phyloP scores from a whole-genome alignment of 2,888 invertebrate genomes.

The Marronus borbonicus region DNA sequence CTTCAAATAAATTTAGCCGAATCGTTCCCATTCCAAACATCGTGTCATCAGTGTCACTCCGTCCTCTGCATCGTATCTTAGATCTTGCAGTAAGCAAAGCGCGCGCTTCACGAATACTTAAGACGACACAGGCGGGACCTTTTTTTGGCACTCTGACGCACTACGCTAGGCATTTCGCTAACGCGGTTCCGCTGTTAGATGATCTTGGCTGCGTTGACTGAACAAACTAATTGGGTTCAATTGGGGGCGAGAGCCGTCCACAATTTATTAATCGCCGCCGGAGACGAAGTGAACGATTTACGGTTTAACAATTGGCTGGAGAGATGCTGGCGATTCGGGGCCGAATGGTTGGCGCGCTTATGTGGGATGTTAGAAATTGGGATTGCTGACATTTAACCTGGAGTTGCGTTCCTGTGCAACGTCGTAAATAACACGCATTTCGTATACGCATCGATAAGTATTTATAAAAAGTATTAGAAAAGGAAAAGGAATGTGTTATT shows the following conservation, averaged over 20 bases:
- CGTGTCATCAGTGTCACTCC: no score
- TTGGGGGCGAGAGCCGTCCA: slow-evolving; percentile 34
- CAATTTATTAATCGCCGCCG: slow-evolving; percentile 40
- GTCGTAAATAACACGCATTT: neutral
- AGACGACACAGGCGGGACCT: no score
- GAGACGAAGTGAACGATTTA: slow-evolving; percentile 53
- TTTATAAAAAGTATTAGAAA: no score
- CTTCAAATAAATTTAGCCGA: no score
- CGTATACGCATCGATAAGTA: neutral
- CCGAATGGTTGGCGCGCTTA: slow-evolving; percentile 6
- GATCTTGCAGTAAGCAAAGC: no score
- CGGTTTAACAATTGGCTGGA: slow-evolving; percentile 54
- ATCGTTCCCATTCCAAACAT: no score
- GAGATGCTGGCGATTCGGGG: slow-evolving; percentile 1
- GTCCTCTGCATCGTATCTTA: no score
- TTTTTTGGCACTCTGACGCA: slow-evolving; percentile 15
- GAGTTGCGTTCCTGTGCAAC: neutral
- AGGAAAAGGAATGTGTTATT: no score
- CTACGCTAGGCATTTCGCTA: neutral
- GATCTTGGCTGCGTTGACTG: neutral
- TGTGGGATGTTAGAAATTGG: slow-evolving; percentile 27
- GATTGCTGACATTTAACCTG: slow-evolving; percentile 15
- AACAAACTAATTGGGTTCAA: slow-evolving; percentile 47
- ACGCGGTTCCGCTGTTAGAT: neutral
- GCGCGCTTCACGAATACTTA: no score